Evolutionary conservation across 2,113 vertebrate genomes (phyloP), one percentile per base, ranked within the genome.

Genomic region (Thamnaconus septentrionalis): DNA sequence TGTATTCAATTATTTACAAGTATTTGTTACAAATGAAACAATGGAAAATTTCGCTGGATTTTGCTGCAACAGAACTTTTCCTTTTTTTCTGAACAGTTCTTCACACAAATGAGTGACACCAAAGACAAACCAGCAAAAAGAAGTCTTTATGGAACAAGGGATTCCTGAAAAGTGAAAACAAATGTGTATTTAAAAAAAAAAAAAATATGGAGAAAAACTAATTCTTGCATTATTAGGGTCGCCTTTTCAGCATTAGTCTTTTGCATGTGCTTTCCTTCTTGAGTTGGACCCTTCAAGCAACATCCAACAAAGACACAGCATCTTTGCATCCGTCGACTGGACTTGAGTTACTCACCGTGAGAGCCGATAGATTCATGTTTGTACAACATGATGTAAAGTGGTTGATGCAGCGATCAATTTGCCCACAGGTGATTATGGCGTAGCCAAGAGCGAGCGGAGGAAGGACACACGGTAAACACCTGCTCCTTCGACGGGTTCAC

Each of bases 341-440:
- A 78, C 69, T 76, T 76, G 8, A 39, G 31, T n/a, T 3, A 42
- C 58, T 69, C n/a, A 5, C 51, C 18, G 18, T 31, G 18, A 31
- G 18, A 31, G 18, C 5, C 47, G 44, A 9, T 53, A 45, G 8
- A 3, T 6, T 3, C 42, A 62, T 42, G 10, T 41, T 12, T 56
- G 2, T 31, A 49, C 8, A 7, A 45, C 53, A 7, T 10, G 10
- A 43, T 50, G 40, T n/a, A 11, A 39, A 31, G 12, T 65, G 3
- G 6, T 18, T 12, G n/a, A 8, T 40, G 39, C 18, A 8, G 43
- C 0, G 47, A 11, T 64, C 54, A 78, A 4, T 55, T 48, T 3
- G 50, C 55, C 96, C 95, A 99, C 51, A 92, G 84, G 80, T 92
- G 90, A 72, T 99, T 98, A 58, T 93, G 89, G 48, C 85, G 91